Evolutionary conservation across 2,797 vertebrate species (phyloP).

Genomic region (Takifugu ocellatus): DNA sequence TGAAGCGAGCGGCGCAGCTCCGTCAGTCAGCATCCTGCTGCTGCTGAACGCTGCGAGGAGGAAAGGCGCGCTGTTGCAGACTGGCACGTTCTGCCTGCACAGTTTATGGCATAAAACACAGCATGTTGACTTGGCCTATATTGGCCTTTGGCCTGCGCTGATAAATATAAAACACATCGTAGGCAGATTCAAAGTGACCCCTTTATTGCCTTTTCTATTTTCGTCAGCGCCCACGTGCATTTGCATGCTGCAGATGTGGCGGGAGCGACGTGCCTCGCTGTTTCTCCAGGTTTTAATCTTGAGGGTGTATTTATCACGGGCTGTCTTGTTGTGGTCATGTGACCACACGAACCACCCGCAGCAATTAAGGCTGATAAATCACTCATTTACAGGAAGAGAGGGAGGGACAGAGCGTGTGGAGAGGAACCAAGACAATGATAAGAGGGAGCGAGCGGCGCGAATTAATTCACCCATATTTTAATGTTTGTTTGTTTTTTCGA

Average conservation of each 20-base stretch:
- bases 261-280: slow-evolving; percentile 22
- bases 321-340: slow-evolving; percentile 71
- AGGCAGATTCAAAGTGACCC: slow-evolving; percentile 20
- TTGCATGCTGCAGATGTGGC: slow-evolving; percentile 33
- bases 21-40: slow-evolving; percentile 59
- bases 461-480: slow-evolving; percentile 13
- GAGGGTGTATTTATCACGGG: slow-evolving; percentile 68
- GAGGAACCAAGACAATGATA: slow-evolving; percentile 50
- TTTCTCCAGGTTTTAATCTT: slow-evolving; percentile 66
- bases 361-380: slow-evolving; percentile 76
- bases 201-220: slow-evolving; percentile 49
- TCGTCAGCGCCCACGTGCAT: slow-evolving; percentile 16
- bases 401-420: slow-evolving; percentile 40
- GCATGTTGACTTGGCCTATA: no score
- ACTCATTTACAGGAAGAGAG: slow-evolving; percentile 69
- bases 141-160: slow-evolving; percentile 58
- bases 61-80: slow-evolving; percentile 16
- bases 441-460: slow-evolving; percentile 18
- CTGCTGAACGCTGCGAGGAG: slow-evolving; percentile 31
- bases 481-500: slow-evolving; percentile 42
- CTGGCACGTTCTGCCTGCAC: no score
- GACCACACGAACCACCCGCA: slow-evolving; percentile 64
- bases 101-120: no score
- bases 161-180: slow-evolving; percentile 25
- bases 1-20: slow-evolving; percentile 54